Evolutionary conservation across 1,140 invertebrate species (phyloP).

Genomic region (Adelges cooleyi): DNA sequence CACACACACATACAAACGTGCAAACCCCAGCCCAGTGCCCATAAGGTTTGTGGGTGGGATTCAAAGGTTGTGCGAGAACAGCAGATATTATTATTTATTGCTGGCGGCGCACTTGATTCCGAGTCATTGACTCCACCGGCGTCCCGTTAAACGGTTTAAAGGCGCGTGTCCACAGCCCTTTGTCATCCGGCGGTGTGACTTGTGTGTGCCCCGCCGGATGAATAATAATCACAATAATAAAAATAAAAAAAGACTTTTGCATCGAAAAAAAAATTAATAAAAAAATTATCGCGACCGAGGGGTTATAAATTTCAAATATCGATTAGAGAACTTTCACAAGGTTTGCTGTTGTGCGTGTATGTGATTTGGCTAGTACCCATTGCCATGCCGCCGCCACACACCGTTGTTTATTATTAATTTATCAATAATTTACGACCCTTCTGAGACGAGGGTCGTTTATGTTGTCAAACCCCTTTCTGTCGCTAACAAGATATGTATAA

Average conservation of each 20-base stretch:
- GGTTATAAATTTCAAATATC: conserved; percentile 24
- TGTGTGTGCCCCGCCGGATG: not conserved
- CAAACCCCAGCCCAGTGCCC: too few species aligned
- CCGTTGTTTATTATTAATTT: conserved; percentile 3
- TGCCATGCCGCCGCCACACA: not conserved
- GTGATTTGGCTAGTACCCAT: not conserved
- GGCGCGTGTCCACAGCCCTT: conserved; percentile 21
- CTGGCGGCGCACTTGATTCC: conserved; percentile 20
- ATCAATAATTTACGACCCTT: conserved; percentile 18
- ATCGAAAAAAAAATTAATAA: not conserved
- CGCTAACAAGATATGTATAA: too few species aligned
- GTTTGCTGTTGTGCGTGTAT: not conserved
- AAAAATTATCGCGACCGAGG: not conserved
- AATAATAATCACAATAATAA: too few species aligned
- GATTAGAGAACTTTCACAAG: not conserved
- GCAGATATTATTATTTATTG: conserved; percentile 24
- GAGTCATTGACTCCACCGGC: conserved; percentile 27
- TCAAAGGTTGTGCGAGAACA: too few species aligned
- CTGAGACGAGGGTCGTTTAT: not conserved
- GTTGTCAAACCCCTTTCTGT: too few species aligned
- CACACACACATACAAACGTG: too few species aligned
- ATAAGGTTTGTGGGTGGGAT: too few species aligned
- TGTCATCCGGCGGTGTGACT: not conserved
- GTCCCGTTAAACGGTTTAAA: conserved; percentile 27
- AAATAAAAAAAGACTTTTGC: not conserved